Conservation (phyloP, 2,888 invertebrate genomes). For the Oscheius onirici region DNA sequence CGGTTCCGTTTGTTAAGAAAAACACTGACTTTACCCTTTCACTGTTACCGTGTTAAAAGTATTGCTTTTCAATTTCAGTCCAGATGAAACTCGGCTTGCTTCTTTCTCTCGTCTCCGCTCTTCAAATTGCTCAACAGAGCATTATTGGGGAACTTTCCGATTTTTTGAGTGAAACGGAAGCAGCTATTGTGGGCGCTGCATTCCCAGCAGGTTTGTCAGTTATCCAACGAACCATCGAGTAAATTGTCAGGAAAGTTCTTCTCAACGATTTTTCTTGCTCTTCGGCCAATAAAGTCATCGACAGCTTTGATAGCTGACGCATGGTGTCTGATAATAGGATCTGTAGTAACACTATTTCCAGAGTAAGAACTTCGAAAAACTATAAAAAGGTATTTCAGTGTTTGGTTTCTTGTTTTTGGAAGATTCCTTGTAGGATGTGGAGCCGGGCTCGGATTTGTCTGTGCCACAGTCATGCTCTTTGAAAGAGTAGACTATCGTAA, state of each 20-base stretch:
- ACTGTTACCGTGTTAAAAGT: background rate
- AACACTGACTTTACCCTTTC: background rate
- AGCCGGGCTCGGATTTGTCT: constrained; percentile 57
- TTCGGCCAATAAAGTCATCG: constrained; percentile 34
- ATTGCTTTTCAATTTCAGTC: background rate
- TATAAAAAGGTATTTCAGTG: constrained; percentile 15
- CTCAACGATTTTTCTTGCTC: constrained; percentile 42
- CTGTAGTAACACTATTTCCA: constrained; percentile 38
- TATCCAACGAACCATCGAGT: background rate
- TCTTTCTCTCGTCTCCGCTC: constrained; percentile 53
- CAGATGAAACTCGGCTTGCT: constrained; percentile 52
- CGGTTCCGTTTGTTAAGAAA: background rate
- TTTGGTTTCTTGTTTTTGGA: constrained; percentile 35
- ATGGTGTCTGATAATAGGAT: constrained; percentile 40
- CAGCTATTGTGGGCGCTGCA: constrained; percentile 41
- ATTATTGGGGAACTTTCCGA: constrained; percentile 37
- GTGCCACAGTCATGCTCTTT: constrained; percentile 50
- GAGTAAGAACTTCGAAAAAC: constrained; percentile 19
- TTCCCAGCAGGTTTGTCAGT: constrained; percentile 43
- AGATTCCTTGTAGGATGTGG: constrained; percentile 56
- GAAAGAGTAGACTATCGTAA: constrained; percentile 19
- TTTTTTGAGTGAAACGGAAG: constrained; percentile 34
- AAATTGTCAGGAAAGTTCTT: constrained; percentile 43
- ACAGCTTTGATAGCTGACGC: constrained; percentile 35
- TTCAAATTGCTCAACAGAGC: constrained; percentile 56